Percentiles rank a stretch among this genome's conserved stretches.
Conservation (phyloP, 2,797 vertebrate species). For the Benthosema pterotum region DNA sequence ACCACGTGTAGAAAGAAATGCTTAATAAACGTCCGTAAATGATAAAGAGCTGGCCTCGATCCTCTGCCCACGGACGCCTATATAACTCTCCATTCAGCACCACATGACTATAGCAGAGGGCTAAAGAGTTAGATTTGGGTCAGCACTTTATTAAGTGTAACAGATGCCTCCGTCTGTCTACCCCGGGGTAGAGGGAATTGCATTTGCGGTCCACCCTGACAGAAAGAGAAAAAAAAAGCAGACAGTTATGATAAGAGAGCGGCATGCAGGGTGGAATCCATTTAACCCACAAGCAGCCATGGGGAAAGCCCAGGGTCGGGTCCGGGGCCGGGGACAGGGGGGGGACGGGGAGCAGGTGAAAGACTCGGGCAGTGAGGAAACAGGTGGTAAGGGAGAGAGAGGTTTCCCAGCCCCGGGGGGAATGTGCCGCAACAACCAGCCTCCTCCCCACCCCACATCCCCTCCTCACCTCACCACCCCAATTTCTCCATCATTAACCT, state of each 20-base stretch:
- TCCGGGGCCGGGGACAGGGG: no score
- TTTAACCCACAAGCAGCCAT: conserved; percentile 65
- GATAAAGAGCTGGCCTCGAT: background rate
- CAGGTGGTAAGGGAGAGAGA: conserved; percentile 51
- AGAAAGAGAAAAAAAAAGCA: conserved; percentile 68
- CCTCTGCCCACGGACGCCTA: conserved; percentile 8
- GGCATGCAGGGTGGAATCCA: conserved; percentile 64
- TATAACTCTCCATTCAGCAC: conserved; percentile 26
- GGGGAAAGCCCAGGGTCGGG: no score
- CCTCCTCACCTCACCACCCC: conserved; percentile 3
- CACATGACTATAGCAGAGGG: conserved; percentile 41
- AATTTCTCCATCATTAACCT: conserved; percentile 64
- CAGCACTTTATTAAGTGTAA: conserved; percentile 76
- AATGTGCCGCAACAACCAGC: conserved; percentile 23
- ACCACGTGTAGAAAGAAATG: no score
- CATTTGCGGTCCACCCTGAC: conserved; percentile 70
- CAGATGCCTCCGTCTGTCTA: conserved; percentile 65
- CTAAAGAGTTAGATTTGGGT: conserved; percentile 71
- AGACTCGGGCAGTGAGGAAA: conserved; percentile 24
- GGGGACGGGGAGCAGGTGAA: no score
- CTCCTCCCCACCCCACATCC: conserved; percentile 15
- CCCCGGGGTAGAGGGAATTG: conserved; percentile 67
- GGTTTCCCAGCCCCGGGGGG: conserved; percentile 33
- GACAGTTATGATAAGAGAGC: conserved; percentile 77
- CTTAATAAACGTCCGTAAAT: no score